phyloP scores from a whole-genome alignment of 2,888 invertebrate species.

The Pseudococcus longispinus region DNA sequence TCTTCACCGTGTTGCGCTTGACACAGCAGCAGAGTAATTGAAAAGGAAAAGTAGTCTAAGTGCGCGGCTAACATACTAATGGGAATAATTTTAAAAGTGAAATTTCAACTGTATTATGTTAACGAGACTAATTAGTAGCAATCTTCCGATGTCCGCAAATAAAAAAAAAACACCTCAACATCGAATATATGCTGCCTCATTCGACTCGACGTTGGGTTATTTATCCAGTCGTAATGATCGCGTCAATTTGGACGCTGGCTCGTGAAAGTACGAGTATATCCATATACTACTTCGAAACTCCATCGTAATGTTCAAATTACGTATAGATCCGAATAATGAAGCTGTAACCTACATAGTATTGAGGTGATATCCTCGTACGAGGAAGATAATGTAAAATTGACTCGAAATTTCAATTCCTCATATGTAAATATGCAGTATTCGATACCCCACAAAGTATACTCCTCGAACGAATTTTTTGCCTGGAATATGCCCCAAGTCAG shows the following conservation, averaged over 20 bases:
- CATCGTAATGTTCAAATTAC: background rate
- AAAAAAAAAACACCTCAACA: background rate
- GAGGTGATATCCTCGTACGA: background rate
- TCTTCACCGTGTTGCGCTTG: background rate
- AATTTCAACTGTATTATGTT: constrained; percentile 2
- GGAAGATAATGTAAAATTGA: background rate
- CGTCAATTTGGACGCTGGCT: background rate
- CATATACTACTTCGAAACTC: background rate
- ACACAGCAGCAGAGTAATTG: background rate
- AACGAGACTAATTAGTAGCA: background rate
- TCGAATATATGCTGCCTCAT: background rate
- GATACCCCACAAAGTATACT: too few relatives aligned
- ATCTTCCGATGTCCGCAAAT: background rate
- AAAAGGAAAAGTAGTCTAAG: constrained; percentile 16
- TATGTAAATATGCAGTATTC: too few relatives aligned
- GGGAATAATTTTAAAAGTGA: constrained; percentile 17
- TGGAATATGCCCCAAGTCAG: too few relatives aligned
- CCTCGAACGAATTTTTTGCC: too few relatives aligned
- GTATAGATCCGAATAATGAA: background rate
- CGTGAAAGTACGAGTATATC: background rate
- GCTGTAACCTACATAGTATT: background rate
- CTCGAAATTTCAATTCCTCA: background rate
- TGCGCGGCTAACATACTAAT: background rate
- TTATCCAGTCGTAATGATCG: background rate
- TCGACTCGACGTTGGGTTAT: background rate